Percentiles rank a stretch among this genome's conserved stretches.
phyloP scores from a whole-genome alignment of 23 tunicate genomes.

The Styela clava region DNA sequence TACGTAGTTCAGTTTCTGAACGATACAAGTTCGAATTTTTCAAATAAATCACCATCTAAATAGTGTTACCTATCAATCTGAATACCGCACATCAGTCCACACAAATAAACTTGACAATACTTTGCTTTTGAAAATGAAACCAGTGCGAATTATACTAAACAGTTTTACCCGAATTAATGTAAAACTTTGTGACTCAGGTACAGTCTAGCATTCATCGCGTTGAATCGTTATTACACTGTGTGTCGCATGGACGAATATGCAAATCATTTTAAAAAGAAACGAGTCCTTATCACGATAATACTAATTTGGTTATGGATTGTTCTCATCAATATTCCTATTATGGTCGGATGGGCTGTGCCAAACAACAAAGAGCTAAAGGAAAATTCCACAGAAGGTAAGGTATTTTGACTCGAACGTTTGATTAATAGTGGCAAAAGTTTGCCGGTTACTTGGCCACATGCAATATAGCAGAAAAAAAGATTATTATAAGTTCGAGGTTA shows the following conservation, averaged over 20 bases:
- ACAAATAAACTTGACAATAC: too few species aligned
- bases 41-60: too few species aligned
- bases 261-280: constrained; percentile 26
- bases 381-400: constrained; percentile 25
- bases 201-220: constrained; percentile 42
- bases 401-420: background rate
- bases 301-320: constrained; percentile 35
- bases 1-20: too few species aligned
- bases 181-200: constrained; percentile 16
- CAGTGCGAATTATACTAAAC: too few species aligned
- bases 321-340: constrained; percentile 31
- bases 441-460: too few species aligned
- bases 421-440: background rate
- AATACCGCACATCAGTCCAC: too few species aligned
- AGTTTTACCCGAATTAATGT: too few species aligned
- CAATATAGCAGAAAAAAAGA: too few species aligned
- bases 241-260: constrained; percentile 23
- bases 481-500: too few species aligned
- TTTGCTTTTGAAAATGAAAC: too few species aligned
- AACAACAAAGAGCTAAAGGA: background rate
- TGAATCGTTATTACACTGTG: constrained; percentile 18
- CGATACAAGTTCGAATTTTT: too few species aligned
- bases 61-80: too few species aligned
- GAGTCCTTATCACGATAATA: constrained; percentile 5
- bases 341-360: constrained; percentile 55